These are phyloP conservation scores for Bryconaethiops microstoma DNA, from an alignment of 2,797 vertebrate species.

Conservation along the genomic window DNA sequence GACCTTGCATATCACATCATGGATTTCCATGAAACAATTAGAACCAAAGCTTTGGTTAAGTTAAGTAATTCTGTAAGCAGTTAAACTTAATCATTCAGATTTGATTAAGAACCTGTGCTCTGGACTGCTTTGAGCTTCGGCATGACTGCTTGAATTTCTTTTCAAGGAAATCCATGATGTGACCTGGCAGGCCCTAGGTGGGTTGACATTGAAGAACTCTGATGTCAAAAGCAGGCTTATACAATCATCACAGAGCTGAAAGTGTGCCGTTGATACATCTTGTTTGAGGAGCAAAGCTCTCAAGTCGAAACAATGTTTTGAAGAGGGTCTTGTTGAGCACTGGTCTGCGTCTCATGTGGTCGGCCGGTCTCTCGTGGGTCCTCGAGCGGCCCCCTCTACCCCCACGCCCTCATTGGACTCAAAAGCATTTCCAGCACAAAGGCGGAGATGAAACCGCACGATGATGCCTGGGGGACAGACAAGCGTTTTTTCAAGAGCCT, in stretches of 20 bases:
- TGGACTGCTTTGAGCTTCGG: not conserved
- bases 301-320: conserved; percentile 39
- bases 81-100: no score
- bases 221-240: not conserved
- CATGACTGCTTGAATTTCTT: not conserved
- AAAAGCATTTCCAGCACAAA: conserved; percentile 46
- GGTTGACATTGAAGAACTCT: not conserved
- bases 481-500: conserved; percentile 61
- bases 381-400: conserved; percentile 24
- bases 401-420: conserved; percentile 31
- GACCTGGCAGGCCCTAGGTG: not conserved
- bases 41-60: no score
- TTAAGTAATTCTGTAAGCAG: not conserved
- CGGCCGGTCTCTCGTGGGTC: not conserved
- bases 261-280: not conserved
- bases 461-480: conserved; percentile 42
- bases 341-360: conserved; percentile 29
- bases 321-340: conserved; percentile 32
- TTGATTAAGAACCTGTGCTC: no score
- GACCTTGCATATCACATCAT: no score
- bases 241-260: not conserved
- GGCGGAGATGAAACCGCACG: conserved; percentile 42
- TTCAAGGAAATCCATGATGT: not conserved
- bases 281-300: conserved; percentile 29
- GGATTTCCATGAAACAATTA: no score